Conservation (phyloP, 2,113 vertebrate species). For the Sakesphorus luctuosus region DNA sequence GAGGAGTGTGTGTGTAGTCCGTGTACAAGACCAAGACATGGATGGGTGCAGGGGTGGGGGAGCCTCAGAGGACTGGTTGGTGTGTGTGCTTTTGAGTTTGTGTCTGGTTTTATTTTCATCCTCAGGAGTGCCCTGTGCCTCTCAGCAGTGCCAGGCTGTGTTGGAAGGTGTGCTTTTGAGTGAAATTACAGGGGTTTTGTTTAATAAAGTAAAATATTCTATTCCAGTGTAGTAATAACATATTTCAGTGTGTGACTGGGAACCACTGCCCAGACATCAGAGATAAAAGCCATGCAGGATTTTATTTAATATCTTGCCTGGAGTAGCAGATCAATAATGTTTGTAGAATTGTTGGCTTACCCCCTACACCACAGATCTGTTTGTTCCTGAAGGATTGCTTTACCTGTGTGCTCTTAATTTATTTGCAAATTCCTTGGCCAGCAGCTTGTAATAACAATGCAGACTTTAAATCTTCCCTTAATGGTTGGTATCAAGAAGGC, state of each 20-base stretch:
- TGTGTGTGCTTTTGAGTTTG: neutral
- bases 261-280: neutral
- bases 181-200: neutral
- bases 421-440: neutral
- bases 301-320: neutral
- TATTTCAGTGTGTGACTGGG: neutral
- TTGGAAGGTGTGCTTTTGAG: neutral
- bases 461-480: neutral
- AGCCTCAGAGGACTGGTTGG: neutral
- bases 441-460: neutral
- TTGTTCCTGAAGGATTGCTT: neutral
- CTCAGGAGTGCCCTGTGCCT: neutral
- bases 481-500: neutral
- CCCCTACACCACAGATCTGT: neutral
- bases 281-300: neutral
- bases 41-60: rapidly evolving
- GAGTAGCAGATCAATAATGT: neutral
- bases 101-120: neutral
- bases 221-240: neutral
- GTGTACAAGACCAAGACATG: neutral
- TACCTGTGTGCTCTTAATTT: neutral
- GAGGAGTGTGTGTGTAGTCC: neutral
- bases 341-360: neutral
- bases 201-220: neutral
- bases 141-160: neutral